phyloP scores from a whole-genome alignment of 2,888 invertebrate species.

The Autographa pulchrina region DNA sequence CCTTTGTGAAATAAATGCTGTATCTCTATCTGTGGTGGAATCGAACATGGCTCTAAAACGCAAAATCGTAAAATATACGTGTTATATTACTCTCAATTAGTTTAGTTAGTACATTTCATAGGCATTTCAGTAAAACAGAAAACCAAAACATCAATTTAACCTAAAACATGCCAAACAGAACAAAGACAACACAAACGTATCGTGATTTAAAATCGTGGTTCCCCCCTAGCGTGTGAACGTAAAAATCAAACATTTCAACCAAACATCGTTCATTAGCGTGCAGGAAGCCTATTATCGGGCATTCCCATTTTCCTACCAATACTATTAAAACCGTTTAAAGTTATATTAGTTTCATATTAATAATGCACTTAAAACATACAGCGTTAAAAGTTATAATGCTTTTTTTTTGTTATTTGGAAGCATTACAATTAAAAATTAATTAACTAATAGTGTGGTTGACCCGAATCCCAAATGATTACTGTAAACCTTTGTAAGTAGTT shows the following conservation, averaged over 20 bases:
- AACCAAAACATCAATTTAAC: neutral
- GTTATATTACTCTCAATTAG: neutral
- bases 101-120: neutral
- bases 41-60: no score
- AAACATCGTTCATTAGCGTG: constrained; percentile 46
- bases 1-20: no score
- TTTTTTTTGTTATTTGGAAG: constrained; percentile 4
- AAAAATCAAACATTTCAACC: constrained; percentile 42
- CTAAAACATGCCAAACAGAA: constrained; percentile 9
- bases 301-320: constrained; percentile 32
- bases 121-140: neutral
- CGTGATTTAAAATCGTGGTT: constrained; percentile 39
- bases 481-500: constrained; percentile 2
- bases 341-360: constrained; percentile 15
- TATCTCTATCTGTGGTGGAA: no score
- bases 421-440: neutral
- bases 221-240: constrained; percentile 32
- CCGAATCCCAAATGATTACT: neutral
- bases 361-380: neutral
- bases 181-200: constrained; percentile 11
- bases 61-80: no score
- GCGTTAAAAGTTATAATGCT: neutral
- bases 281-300: constrained; percentile 32
- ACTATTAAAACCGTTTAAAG: constrained; percentile 38
- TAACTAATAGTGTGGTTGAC: neutral